Evolutionary conservation across 2,888 invertebrate genomes (phyloP), one percentile per base, ranked within the genome.

Genomic region (Scaptomyza reducta): DNA sequence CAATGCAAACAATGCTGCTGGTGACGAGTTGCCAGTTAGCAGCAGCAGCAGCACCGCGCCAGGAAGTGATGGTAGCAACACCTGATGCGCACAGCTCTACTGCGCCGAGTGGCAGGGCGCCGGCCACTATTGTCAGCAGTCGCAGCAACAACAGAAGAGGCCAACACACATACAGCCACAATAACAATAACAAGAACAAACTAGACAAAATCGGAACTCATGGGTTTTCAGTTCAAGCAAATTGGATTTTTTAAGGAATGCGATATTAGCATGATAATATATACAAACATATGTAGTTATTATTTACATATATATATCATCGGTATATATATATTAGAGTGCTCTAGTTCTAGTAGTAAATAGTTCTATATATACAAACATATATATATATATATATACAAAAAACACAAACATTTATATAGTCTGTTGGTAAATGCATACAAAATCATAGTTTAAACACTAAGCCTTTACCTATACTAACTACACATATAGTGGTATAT

Each of bases 161-260:
- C 71, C 84, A 76, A 71, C 64, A 44, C 72, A 70, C 2, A 58
- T 44, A 31, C 51, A 71, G 53, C 57, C 61, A 46, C 71, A 68
- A 54, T 67, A 69, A 41, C 54, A 29, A 14, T 18, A 67, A 54
- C 50, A 61, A 49, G 65, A 64, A 50, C 65, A 65, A 55, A 59
- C 76, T 47, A 67, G 70, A 73, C 76, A 85, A 74, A 79, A 76
- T 70, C 66, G 77, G 47, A 86, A 87, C 78, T 88, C 79, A 81
- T 84, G 84, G 86, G 81, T 78, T 79, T 84, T 86, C 79, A 86
- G 71, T 76, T 71, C 74, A 67, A 75, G 70, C 50, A 87, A 82
- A 82, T 78, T 69, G 73, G 75, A 86, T 38, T 77, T 87, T 73
- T 73, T 84, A 79, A 78, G 55, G 33, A 54, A 73, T 49, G 49